These are phyloP conservation scores for Saguinus midas DNA, from an alignment of 2,113 vertebrate species.

Conservation along the genomic window DNA sequence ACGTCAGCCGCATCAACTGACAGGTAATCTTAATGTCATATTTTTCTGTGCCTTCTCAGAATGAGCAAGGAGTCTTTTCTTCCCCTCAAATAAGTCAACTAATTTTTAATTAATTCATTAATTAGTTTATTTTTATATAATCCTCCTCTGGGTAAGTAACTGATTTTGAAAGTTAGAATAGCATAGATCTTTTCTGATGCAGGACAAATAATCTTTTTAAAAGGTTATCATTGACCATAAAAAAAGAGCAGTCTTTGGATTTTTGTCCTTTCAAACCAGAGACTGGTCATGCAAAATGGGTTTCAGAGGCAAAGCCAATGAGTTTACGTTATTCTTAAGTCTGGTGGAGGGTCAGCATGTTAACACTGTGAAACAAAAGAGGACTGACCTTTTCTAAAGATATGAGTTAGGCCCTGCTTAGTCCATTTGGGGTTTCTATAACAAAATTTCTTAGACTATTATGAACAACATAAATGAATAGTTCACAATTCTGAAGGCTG, in stretches of 20 bases:
- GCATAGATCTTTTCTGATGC: neutral
- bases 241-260: neutral
- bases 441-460: neutral
- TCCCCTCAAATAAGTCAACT: neutral
- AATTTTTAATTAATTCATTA: too few relatives aligned
- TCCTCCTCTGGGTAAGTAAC: too few relatives aligned
- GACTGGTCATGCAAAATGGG: neutral
- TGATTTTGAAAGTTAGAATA: constrained; percentile 18
- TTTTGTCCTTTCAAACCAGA: constrained; percentile 6
- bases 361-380: neutral
- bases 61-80: constrained; percentile 20
- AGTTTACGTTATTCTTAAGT: neutral
- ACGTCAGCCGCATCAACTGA: neutral
- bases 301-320: constrained; percentile 30
- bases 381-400: constrained; percentile 10
- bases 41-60: constrained; percentile 27
- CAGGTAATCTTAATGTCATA: neutral
- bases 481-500: neutral
- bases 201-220: neutral
- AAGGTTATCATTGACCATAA: neutral
- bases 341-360: neutral
- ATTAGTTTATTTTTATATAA: too few relatives aligned
- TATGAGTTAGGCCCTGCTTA: neutral
- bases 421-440: neutral
- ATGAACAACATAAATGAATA: neutral